Percentiles rank a stretch among this genome's conserved stretches.
phyloP scores from a whole-genome alignment of 2,113 vertebrate genomes.

The Varanus komodoensis region DNA sequence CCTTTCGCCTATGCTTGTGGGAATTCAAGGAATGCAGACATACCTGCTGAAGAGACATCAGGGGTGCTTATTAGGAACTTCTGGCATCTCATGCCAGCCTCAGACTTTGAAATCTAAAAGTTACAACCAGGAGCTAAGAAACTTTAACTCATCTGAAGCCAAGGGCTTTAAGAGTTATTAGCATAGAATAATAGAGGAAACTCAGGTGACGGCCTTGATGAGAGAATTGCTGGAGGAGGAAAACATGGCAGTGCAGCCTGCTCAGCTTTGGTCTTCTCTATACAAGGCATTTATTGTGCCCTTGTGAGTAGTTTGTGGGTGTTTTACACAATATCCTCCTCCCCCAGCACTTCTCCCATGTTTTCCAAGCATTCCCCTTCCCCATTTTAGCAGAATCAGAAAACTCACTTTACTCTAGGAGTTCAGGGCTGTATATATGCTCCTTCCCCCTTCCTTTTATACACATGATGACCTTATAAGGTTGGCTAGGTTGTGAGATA shows the following conservation, averaged over 20 bases:
- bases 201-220: background rate
- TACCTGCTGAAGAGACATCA: background rate
- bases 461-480: background rate
- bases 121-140: background rate
- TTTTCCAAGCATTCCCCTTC: too few species aligned
- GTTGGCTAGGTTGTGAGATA: background rate
- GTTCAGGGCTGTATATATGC: background rate
- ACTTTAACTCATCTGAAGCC: background rate
- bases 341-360: too few species aligned
- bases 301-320: too few species aligned
- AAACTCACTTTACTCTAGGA: background rate
- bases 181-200: background rate
- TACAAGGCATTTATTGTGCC: too few species aligned
- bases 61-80: too few species aligned
- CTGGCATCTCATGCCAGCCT: background rate
- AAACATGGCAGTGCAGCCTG: background rate
- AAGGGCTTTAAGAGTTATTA: too few species aligned
- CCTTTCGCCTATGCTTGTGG: background rate
- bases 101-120: background rate
- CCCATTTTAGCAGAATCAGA: background rate
- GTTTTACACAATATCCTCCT: too few species aligned
- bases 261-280: too few species aligned
- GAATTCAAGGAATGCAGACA: background rate
- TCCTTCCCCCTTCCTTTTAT: background rate
- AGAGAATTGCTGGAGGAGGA: background rate